Evolutionary conservation across 2,888 invertebrate species (phyloP).

Genomic region (Chrysolina haemoptera): DNA sequence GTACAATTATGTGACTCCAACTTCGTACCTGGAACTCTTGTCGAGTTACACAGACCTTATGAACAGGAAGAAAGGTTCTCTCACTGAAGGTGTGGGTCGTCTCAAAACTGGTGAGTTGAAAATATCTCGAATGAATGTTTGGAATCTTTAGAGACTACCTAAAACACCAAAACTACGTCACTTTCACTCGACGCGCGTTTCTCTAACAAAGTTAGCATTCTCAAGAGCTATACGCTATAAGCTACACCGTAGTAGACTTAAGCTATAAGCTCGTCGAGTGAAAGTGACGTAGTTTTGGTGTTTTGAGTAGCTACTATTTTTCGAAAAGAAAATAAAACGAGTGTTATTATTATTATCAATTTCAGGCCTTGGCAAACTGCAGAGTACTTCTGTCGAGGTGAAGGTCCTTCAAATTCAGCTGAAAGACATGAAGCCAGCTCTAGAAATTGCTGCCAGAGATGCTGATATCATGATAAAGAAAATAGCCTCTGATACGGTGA

Average conservation of each 20-base stretch:
- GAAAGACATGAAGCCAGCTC: constrained; percentile 85
- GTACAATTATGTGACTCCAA: constrained; percentile 91
- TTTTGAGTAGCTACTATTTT: too few relatives aligned
- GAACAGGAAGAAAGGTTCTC: constrained; percentile 76
- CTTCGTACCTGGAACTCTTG: constrained; percentile 89
- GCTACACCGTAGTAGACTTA: too few relatives aligned
- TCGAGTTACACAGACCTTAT: constrained; percentile 85
- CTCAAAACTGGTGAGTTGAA: constrained; percentile 74
- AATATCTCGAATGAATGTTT: not conserved
- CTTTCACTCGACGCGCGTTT: too few relatives aligned
- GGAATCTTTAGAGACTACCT: too few relatives aligned
- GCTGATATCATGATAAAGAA: constrained; percentile 85
- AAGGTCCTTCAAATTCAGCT: constrained; percentile 85
- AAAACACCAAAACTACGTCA: too few relatives aligned
- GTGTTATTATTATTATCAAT: constrained; percentile 50
- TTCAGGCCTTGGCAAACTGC: constrained; percentile 84
- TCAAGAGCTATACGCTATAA: too few relatives aligned
- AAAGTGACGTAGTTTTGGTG: too few relatives aligned
- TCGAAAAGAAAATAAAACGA: too few relatives aligned
- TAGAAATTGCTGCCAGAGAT: constrained; percentile 84
- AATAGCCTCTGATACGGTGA: constrained; percentile 82
- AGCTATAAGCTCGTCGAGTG: too few relatives aligned
- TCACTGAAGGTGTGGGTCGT: constrained; percentile 73
- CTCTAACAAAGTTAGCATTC: too few relatives aligned
- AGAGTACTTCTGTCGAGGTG: constrained; percentile 86